Evolutionary conservation across 2,888 invertebrate genomes (phyloP).

Genomic region (Vesta saturnalis): DNA sequence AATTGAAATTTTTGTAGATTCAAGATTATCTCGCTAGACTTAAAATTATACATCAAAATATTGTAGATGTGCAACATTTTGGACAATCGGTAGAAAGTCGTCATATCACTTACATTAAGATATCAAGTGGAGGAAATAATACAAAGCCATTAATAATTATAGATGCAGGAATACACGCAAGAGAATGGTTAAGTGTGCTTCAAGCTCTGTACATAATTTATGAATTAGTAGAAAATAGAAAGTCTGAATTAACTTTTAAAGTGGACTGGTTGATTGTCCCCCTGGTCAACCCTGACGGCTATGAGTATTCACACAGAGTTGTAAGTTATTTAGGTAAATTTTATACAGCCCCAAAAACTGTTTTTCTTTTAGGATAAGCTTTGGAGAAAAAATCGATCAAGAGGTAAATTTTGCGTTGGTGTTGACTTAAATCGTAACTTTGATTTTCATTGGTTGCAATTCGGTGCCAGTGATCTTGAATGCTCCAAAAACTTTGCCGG

Average conservation of each 20-base stretch:
- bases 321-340: slow-evolving; percentile 55
- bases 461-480: slow-evolving; percentile 48
- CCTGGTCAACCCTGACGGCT: slow-evolving; percentile 79
- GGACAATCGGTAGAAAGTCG: slow-evolving; percentile 71
- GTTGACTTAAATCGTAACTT: slow-evolving; percentile 82
- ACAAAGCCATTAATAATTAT: slow-evolving; percentile 69
- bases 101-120: slow-evolving; percentile 69
- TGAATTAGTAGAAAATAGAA: slow-evolving; percentile 70
- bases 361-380: slow-evolving; percentile 34
- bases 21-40: not conserved
- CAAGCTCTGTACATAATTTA: slow-evolving; percentile 72
- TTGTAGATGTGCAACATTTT: slow-evolving; percentile 66
- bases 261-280: slow-evolving; percentile 77
- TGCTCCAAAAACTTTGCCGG: slow-evolving; percentile 63
- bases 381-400: slow-evolving; percentile 76
- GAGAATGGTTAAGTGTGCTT: slow-evolving; percentile 78
- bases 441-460: slow-evolving; percentile 72
- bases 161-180: slow-evolving; percentile 71
- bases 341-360: not conserved
- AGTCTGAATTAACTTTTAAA: slow-evolving; percentile 65
- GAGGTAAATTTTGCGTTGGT: slow-evolving; percentile 67
- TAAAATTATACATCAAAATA: slow-evolving; percentile 41
- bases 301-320: slow-evolving; percentile 65
- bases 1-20: not conserved
- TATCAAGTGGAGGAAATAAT: slow-evolving; percentile 66